Conservation (phyloP, 2,113 vertebrate genomes). For the Phyllopteryx taeniolatus region DNA sequence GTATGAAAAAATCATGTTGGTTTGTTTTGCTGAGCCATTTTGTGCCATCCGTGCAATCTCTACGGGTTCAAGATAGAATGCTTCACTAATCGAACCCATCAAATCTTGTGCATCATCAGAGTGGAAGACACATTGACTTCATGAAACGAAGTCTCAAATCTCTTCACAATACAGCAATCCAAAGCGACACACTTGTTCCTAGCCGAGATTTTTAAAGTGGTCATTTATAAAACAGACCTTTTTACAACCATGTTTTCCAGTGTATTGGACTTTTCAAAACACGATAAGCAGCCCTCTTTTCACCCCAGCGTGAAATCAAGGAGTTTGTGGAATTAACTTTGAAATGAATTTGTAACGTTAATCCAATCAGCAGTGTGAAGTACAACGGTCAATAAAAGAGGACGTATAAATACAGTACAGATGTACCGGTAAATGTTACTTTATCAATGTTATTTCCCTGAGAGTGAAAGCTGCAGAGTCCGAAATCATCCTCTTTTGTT, state of each 20-base stretch:
- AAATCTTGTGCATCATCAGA: constrained; percentile 31
- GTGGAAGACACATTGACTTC: constrained; percentile 24
- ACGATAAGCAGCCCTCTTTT: constrained; percentile 28
- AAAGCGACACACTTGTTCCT: constrained; percentile 27
- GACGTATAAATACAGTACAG: neutral
- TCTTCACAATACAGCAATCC: neutral
- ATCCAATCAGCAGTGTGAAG: neutral
- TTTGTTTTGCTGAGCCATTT: constrained; percentile 18
- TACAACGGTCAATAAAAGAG: neutral
- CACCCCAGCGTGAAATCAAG: neutral
- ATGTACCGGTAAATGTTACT: neutral
- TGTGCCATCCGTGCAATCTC: constrained; percentile 35
- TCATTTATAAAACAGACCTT: constrained; percentile 38
- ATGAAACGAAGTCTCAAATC: constrained; percentile 27
- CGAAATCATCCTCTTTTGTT: constrained; percentile 52
- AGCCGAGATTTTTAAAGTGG: constrained; percentile 22
- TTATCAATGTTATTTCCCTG: neutral
- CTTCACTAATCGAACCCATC: constrained; percentile 36
- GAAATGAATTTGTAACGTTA: neutral
- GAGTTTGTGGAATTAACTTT: neutral
- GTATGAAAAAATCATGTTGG: neutral
- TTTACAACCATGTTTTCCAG: constrained; percentile 40
- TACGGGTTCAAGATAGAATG: constrained; percentile 26
- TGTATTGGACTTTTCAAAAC: constrained; percentile 31
- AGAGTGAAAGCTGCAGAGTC: constrained; percentile 10